A percentile compares a stretch with the other conserved stretches of the same genome.
These are phyloP conservation scores for Euproctis similis DNA, from an alignment of 2,888 invertebrate genomes.

Conservation along the genomic window DNA sequence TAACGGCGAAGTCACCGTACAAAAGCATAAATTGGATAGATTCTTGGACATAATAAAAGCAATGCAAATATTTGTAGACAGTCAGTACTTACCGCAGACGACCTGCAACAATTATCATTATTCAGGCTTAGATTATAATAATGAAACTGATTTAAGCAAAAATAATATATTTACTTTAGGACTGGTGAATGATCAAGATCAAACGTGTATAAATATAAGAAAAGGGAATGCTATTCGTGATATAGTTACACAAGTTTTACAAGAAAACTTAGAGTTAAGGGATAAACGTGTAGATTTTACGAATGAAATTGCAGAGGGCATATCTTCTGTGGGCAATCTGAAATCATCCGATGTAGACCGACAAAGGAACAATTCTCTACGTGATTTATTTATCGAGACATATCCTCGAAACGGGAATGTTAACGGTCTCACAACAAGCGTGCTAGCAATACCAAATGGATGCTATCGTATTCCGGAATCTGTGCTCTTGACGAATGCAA, in stretches of 20 bases:
- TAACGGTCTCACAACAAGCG: constrained; percentile 60
- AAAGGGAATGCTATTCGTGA: constrained; percentile 30
- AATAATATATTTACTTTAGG: constrained; percentile 31
- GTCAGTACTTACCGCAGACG: constrained; percentile 34
- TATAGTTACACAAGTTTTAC: constrained; percentile 28
- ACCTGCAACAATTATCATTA: constrained; percentile 18
- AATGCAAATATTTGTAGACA: constrained; percentile 57
- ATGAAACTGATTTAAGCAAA: constrained; percentile 15
- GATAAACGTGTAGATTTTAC: constrained; percentile 33
- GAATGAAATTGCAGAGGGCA: constrained; percentile 34
- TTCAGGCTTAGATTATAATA: constrained; percentile 13
- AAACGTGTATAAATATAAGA: constrained; percentile 35
- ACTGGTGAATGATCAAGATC: constrained; percentile 21
- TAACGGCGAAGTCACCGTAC: constrained; percentile 78
- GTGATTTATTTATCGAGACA: constrained; percentile 67
- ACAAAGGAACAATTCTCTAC: constrained; percentile 60
- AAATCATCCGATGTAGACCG: constrained; percentile 45
- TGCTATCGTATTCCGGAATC: constrained; percentile 57
- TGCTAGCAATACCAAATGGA: constrained; percentile 64
- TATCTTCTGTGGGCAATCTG: constrained; percentile 46
- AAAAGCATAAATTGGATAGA: constrained; percentile 71
- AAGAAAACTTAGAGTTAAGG: constrained; percentile 27
- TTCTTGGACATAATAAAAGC: constrained; percentile 76
- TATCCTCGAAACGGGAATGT: constrained; percentile 62
- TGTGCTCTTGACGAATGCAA: constrained; percentile 60